phyloP scores from a whole-genome alignment of 1,140 invertebrate species.

The Drosophila auraria region DNA sequence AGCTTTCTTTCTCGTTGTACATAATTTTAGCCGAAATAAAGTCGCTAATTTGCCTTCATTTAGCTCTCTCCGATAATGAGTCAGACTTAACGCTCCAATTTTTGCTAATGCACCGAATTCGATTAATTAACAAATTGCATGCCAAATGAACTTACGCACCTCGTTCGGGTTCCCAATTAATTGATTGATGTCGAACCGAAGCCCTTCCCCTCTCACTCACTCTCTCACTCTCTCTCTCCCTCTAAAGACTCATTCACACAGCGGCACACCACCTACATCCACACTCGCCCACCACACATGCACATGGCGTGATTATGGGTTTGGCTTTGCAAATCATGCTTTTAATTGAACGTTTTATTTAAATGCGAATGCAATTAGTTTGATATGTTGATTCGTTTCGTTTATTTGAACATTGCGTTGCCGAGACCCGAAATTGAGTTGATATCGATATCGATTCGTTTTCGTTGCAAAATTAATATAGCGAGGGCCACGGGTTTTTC shows the following conservation, averaged over 20 bases:
- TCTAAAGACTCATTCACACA: slow-evolving; percentile 10
- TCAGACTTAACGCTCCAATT: slow-evolving; percentile 52
- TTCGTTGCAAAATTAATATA: neutral
- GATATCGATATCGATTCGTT: slow-evolving; percentile 30
- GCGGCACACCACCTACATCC: neutral
- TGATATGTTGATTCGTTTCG: slow-evolving; percentile 50
- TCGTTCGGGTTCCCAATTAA: slow-evolving; percentile 58
- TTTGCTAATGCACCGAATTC: slow-evolving; percentile 37
- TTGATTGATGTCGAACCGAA: slow-evolving; percentile 50
- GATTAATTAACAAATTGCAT: slow-evolving; percentile 71
- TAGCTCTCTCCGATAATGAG: slow-evolving; percentile 1
- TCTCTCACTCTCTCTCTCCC: neutral
- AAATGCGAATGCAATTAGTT: slow-evolving; percentile 56
- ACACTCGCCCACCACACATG: neutral
- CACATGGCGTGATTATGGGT: slow-evolving; percentile 24
- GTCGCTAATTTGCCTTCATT: slow-evolving; percentile 20
- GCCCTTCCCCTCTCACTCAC: neutral
- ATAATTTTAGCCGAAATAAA: neutral
- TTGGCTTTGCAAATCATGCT: slow-evolving; percentile 26
- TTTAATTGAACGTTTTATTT: slow-evolving; percentile 60
- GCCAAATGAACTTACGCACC: slow-evolving; percentile 65
- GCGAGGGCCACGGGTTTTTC: slow-evolving; percentile 6
- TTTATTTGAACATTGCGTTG: slow-evolving; percentile 41
- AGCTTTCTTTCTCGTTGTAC: too few species aligned
- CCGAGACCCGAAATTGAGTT: slow-evolving; percentile 36